Conservation (phyloP, 2,797 vertebrate genomes). For the Smutsia gigantea region DNA sequence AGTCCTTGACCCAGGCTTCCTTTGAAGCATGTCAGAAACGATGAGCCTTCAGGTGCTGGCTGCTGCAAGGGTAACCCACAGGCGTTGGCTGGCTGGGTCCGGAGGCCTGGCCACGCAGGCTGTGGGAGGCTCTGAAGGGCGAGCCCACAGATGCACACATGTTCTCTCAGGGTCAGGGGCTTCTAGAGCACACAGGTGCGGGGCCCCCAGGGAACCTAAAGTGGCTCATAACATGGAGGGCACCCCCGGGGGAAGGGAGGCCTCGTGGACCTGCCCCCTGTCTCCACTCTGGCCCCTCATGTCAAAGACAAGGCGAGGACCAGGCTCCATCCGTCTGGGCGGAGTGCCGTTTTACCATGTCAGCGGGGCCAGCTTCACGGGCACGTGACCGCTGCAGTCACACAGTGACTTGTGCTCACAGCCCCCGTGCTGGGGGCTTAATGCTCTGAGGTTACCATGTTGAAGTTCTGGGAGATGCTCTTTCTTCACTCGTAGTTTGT, state of each 20-base stretch:
- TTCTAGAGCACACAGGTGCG: background rate
- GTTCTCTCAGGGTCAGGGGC: accelerated
- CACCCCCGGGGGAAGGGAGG: accelerated
- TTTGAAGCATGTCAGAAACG: background rate
- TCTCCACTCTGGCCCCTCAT: background rate
- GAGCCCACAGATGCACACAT: too few relatives aligned
- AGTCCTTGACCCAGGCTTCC: background rate
- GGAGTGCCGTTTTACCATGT: accelerated
- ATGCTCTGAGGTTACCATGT: accelerated
- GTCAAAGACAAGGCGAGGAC: background rate
- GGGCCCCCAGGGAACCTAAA: background rate
- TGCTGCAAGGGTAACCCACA: accelerated
- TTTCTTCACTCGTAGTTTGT: too few relatives aligned
- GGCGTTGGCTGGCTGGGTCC: background rate
- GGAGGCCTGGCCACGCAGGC: background rate
- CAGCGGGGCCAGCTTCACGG: accelerated
- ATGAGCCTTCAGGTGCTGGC: background rate
- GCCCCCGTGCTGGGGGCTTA: accelerated
- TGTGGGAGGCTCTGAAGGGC: background rate
- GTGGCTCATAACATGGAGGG: accelerated
- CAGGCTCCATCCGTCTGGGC: accelerated
- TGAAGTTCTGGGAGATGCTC: background rate
- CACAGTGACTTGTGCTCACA: background rate
- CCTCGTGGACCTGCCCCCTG: accelerated
- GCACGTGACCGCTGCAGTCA: background rate